Evolutionary conservation across 1,140 invertebrate species (phyloP), one percentile per base, ranked within the genome.

Genomic region (Drosophila subpulchrella): DNA sequence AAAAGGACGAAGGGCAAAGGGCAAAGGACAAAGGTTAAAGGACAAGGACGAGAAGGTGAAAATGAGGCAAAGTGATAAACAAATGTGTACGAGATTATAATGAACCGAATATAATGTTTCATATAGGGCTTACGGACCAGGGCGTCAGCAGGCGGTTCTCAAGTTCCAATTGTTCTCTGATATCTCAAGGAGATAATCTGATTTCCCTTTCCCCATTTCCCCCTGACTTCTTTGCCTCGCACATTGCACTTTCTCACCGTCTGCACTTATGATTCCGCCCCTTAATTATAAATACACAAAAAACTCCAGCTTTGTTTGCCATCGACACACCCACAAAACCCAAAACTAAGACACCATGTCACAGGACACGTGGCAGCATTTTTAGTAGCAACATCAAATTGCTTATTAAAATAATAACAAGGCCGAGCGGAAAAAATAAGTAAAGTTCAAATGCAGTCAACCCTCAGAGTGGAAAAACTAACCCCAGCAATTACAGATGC

Each of bases 391-490:
- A 65, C 75, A 78, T 58, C 75, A 61, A 77, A 70, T 77, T 74
- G 76, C 81, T 78, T 85, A 84, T 85, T 84, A 85, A 77, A 85
- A 80, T 84, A 85, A 85, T 85, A 84, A 85, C 78, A 85, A 70
- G 68, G 60, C 68, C 51, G 71, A 36, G 27, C 47, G 60, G 27
- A 38, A 63, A 80, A 59, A 75, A 80, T 55, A 34, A 3, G 5
- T 68, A 59, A 70, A 44, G 11, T 47, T 1, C 34, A 24, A 66
- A 53, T 71, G 20, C 41, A 57, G 62, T 53, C 83, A 66, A 70
- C 83, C 79, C 83, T 53, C 76, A 7, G 8, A 71, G 66, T n/a
- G 44, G 3, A 73, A 70, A 76, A 76, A 70, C 78, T 81, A 81
- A 68, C 75, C 75, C 66, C 56, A 4, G 27, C 62, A 78, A 70